phyloP scores from a whole-genome alignment of 92 coral and sea anemone species.

The Parazoanthus darwini region DNA sequence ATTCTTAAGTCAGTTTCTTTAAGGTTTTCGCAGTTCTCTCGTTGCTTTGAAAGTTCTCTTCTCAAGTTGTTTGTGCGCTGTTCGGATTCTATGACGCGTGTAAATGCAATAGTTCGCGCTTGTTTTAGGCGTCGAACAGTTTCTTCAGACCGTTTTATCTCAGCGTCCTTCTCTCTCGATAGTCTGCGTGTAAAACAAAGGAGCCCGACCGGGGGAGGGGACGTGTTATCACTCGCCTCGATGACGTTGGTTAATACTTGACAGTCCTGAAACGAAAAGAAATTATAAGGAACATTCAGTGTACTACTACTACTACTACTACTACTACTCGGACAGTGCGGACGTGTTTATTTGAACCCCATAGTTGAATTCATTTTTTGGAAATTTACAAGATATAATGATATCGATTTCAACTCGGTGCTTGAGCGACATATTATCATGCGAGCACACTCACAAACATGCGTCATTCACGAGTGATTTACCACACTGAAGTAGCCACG shows the following conservation, averaged over 20 bases:
- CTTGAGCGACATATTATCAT: too few species aligned
- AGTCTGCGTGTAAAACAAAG: not conserved
- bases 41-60: constrained; percentile 15
- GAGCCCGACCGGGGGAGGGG: not conserved
- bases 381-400: too few species aligned
- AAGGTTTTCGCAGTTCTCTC: constrained; percentile 14
- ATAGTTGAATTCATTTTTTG: too few species aligned
- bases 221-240: not conserved
- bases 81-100: constrained; percentile 10
- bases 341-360: too few species aligned
- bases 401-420: too few species aligned
- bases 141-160: not conserved
- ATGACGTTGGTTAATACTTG: not conserved
- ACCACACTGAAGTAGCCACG: too few species aligned
- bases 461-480: too few species aligned
- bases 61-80: constrained; percentile 24
- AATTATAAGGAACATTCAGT: too few species aligned
- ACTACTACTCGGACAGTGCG: too few species aligned
- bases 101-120: constrained; percentile 9
- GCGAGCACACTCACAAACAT: too few species aligned
- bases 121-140: constrained; percentile 3
- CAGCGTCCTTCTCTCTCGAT: not conserved
- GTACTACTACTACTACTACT: too few species aligned
- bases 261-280: not conserved
- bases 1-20: constrained; percentile 17